These are phyloP conservation scores for Todus mexicanus DNA, from an alignment of 2,797 vertebrate genomes.

Conservation along the genomic window DNA sequence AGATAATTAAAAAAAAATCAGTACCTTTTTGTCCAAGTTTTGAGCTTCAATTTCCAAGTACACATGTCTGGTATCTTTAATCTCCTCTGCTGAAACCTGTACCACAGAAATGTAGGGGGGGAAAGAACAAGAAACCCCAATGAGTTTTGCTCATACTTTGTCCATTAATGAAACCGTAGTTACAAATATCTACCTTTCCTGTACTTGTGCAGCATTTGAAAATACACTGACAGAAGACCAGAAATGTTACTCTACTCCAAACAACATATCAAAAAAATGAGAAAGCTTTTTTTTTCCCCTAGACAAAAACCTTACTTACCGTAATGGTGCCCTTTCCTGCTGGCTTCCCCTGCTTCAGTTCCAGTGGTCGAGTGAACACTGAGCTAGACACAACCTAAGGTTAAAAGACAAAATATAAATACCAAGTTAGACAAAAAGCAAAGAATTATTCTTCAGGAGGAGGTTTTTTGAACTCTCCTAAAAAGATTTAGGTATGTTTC, in stretches of 20 bases:
- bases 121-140: neutral
- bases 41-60: conserved; percentile 86
- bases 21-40: conserved; percentile 92
- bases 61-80: conserved; percentile 86
- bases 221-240: neutral
- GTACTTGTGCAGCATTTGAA: neutral
- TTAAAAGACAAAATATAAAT: conserved; percentile 38
- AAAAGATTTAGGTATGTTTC: neutral
- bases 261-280: neutral
- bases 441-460: neutral
- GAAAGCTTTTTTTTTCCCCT: neutral
- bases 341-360: conserved; percentile 89
- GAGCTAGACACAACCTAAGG: conserved; percentile 85
- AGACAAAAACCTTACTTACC: conserved; percentile 64
- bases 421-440: neutral
- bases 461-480: neutral
- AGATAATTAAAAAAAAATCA: neutral
- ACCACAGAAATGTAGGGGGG: neutral
- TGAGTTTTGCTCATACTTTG: neutral
- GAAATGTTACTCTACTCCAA: neutral
- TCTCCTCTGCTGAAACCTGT: conserved; percentile 87
- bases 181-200: neutral
- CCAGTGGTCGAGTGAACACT: conserved; percentile 82
- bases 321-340: conserved; percentile 88
- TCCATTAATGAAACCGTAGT: neutral